Evolutionary conservation across 2,797 vertebrate genomes (phyloP).

Genomic region (Scyliorhinus canicula): DNA sequence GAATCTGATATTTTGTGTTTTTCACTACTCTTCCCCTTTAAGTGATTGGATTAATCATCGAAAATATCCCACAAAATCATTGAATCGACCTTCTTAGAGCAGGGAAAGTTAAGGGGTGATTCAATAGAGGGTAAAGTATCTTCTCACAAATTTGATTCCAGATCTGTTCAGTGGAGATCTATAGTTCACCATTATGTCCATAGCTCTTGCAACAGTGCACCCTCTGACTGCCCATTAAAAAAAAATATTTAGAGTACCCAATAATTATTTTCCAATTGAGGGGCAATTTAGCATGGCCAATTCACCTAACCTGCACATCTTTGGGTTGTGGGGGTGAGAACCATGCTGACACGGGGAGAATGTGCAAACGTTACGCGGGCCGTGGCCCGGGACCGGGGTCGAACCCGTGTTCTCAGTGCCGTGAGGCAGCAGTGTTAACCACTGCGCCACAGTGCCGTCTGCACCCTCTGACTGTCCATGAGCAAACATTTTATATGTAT

Average conservation of each 20-base stretch:
- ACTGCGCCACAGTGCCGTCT: too few relatives aligned
- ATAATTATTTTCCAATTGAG: too few relatives aligned
- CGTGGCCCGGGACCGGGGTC: too few relatives aligned
- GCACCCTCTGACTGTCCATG: not conserved
- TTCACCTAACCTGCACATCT: too few relatives aligned
- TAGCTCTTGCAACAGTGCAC: not conserved
- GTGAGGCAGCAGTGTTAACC: too few relatives aligned
- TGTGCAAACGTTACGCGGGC: too few relatives aligned
- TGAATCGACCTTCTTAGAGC: not conserved
- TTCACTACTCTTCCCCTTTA: not conserved
- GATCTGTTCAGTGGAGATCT: too few relatives aligned
- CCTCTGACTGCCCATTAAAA: not conserved
- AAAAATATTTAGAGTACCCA: too few relatives aligned
- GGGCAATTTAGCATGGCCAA: too few relatives aligned
- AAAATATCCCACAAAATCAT: not conserved
- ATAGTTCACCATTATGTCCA: not conserved
- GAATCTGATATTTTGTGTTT: not conserved
- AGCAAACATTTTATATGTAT: not conserved
- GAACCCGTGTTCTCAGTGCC: too few relatives aligned
- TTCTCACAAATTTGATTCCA: not conserved
- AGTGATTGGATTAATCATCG: not conserved
- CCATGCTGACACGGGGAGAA: too few relatives aligned
- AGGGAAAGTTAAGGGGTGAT: not conserved
- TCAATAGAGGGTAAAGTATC: not conserved
- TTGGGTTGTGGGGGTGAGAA: too few relatives aligned